A percentile compares a stretch with the other conserved stretches of the same genome.
Conservation (phyloP, 2,797 vertebrate genomes). For the Gallinago nigripennis region DNA sequence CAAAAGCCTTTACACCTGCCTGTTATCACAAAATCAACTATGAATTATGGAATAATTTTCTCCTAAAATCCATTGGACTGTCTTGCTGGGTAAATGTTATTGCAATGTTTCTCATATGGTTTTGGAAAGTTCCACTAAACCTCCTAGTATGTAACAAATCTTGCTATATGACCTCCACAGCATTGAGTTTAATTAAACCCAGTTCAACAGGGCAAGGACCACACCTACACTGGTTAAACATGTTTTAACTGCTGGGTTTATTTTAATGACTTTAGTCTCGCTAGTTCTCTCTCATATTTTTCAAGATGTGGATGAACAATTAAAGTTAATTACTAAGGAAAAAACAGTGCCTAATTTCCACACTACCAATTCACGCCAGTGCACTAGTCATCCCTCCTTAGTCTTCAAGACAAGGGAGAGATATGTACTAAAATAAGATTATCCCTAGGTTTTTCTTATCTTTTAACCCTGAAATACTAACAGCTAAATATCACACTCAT, state of each 20-base stretch:
- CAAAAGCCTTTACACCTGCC: not conserved
- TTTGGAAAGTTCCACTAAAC: not conserved
- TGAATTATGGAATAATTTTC: not conserved
- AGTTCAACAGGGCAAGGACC: not conserved
- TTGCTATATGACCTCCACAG: not conserved
- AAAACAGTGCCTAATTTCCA: not conserved
- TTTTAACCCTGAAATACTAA: not conserved
- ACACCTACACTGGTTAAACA: not conserved
- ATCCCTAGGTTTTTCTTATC: not conserved
- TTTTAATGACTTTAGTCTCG: not conserved
- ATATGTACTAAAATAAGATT: not conserved
- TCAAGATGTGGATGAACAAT: not conserved
- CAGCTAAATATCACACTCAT: not conserved
- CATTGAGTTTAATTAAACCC: not conserved
- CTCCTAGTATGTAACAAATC: not conserved
- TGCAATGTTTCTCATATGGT: not conserved
- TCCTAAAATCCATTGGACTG: not conserved
- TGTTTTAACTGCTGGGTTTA: not conserved
- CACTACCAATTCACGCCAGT: not conserved
- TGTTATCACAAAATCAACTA: not conserved
- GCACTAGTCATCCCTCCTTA: not conserved
- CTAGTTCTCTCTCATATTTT: not conserved
- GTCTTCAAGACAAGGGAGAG: not conserved
- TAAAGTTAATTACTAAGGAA: not conserved
- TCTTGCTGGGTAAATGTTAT: not conserved